A percentile compares a stretch with the other conserved stretches of the same genome.
Evolutionary conservation across 2,113 vertebrate species (phyloP).

Genomic region (Oreotrochilus melanogaster): DNA sequence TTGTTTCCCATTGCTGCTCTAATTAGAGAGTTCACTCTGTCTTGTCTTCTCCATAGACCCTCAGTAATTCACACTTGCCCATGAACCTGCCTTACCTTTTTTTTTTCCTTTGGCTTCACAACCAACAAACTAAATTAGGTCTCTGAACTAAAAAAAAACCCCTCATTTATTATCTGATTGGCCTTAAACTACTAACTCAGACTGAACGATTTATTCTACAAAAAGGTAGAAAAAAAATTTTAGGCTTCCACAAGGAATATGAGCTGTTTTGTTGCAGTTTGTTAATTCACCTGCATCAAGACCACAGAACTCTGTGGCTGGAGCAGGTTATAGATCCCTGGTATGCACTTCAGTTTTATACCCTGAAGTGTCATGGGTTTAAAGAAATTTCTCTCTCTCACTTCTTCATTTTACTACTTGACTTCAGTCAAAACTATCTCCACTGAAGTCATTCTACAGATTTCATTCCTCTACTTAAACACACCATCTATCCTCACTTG

Average conservation of each 20-base stretch:
- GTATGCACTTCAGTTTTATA: not conserved
- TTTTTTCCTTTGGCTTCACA: not conserved
- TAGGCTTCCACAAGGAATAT: not conserved
- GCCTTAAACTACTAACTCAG: slow-evolving; percentile 34
- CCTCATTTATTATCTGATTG: slow-evolving; percentile 41
- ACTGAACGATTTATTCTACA: not conserved
- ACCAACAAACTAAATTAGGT: not conserved
- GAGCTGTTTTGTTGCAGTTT: not conserved
- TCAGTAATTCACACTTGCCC: not conserved
- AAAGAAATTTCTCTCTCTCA: slow-evolving; percentile 56
- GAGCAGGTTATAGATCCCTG: not conserved
- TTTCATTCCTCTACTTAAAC: slow-evolving; percentile 67
- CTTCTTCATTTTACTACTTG: slow-evolving; percentile 59
- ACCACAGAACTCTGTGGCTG: not conserved
- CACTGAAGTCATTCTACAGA: slow-evolving; percentile 59
- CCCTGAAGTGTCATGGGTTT: not conserved
- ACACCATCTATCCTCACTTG: slow-evolving; percentile 62
- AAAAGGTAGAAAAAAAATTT: not conserved
- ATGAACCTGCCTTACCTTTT: not conserved
- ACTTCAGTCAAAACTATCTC: slow-evolving; percentile 67
- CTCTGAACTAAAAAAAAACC: slow-evolving; percentile 9
- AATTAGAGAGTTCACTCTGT: not conserved
- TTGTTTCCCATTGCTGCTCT: not conserved
- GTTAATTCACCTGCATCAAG: not conserved
- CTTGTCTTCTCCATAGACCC: not conserved